Evolutionary conservation across 2,113 vertebrate species (phyloP).

Genomic region (Alethe castanea): DNA sequence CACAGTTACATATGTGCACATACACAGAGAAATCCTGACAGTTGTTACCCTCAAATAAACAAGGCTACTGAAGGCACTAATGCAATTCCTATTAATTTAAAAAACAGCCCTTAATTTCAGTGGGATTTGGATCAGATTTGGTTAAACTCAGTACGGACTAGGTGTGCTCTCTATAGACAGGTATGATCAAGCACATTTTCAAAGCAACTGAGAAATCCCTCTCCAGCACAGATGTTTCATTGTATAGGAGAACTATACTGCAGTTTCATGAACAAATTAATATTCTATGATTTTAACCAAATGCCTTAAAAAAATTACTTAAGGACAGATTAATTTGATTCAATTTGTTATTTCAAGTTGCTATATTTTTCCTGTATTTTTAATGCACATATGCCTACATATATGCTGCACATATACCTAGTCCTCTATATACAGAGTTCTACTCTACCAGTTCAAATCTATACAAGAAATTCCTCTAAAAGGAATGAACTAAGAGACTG

Average conservation of each 20-base stretch:
- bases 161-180: not conserved
- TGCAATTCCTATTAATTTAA: not conserved
- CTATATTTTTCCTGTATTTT: not conserved
- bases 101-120: not conserved
- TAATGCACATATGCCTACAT: not conserved
- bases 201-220: not conserved
- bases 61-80: not conserved
- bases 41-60: not conserved
- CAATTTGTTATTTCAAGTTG: not conserved
- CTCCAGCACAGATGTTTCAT: not conserved
- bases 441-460: not conserved
- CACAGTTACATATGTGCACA: fast-evolving
- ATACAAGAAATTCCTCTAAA: not conserved
- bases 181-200: not conserved
- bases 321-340: not conserved
- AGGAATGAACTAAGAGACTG: not conserved
- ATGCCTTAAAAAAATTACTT: not conserved
- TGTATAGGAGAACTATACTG: not conserved
- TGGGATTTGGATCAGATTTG: not conserved
- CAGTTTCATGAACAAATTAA: not conserved
- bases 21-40: not conserved
- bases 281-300: not conserved
- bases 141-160: not conserved
- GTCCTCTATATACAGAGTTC: not conserved
- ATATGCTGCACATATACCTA: not conserved